Base-by-base conservation (phyloP, 2,888 invertebrate species). In the Buathra laborator region DNA sequence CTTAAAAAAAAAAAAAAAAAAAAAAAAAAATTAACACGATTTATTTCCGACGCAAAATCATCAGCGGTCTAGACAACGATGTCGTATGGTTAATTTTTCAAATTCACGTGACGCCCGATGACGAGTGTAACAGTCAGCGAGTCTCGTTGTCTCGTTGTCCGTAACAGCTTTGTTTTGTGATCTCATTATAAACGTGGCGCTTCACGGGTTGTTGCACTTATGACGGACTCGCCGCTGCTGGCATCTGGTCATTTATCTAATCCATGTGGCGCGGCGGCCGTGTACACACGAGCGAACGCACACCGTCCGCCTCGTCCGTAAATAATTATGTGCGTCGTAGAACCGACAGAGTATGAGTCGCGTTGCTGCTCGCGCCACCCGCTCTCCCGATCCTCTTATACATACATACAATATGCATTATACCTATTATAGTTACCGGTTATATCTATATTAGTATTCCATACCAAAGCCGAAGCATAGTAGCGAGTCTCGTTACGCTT, bases 141-240 rank as follows among this genome's bases (percentile, higher is more conserved):
- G 68, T 64, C 44, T 72, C 66, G 67, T 64, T 71, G 64, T 78
- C 67, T 59, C 67, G 84, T 77, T 85, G 83, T 83, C 76, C 79
- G 80, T 79, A 83, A 85, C 72, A 85, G 83, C 86, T 89, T 83
- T 88, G 88, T 88, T 89, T 89, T 89, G 88, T 87, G 89, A 89
- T 89, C 89, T 90, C 90, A 88, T 90, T 90, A 90, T 90, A 89
- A 37, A 88, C 87, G 84, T 87, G 87, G 88, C 89, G 88, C 88
- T 91, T 90, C 88, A 90, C 89, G 89, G 90, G 86, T 90, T 88
- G 90, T 88, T 90, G 88, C 90, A 89, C 87, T 89, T 89, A 88
- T 88, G 89, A 89, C 89, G 86, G 86, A 88, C 89, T 87, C 84
- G 87, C 85, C 87, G 86, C 81, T 81, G 83, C 85, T 86, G 85